Evolutionary conservation across 2,888 invertebrate genomes (phyloP).

Genomic region (Macropis europaea): DNA sequence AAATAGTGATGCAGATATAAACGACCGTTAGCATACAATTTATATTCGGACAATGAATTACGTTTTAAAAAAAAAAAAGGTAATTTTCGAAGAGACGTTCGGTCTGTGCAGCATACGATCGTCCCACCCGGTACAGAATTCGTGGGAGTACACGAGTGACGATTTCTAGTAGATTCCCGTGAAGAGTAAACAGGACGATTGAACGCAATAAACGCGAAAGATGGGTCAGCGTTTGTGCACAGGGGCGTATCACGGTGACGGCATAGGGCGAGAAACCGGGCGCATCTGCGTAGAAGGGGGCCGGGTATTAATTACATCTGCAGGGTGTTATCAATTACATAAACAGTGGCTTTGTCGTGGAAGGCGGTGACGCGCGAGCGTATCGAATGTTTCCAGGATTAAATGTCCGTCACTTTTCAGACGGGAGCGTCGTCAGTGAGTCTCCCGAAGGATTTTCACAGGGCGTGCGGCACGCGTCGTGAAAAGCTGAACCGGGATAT

Average conservation of each 20-base stretch:
- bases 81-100: too few relatives aligned
- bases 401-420: constrained; percentile 16
- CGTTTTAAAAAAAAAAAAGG: too few relatives aligned
- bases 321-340: constrained; percentile 41
- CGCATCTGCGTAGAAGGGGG: too few relatives aligned
- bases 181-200: constrained; percentile 24
- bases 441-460: too few relatives aligned
- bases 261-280: background rate
- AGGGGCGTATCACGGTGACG: background rate
- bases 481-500: constrained; percentile 38
- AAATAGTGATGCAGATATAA: too few relatives aligned
- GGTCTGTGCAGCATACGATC: too few relatives aligned
- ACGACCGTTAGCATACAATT: too few relatives aligned
- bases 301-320: constrained; percentile 36
- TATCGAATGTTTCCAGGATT: constrained; percentile 46
- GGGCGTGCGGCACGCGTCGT: too few relatives aligned
- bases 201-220: constrained; percentile 7
- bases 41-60: too few relatives aligned
- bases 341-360: constrained; percentile 28
- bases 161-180: background rate
- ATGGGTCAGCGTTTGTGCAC: constrained; percentile 11
- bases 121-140: too few relatives aligned
- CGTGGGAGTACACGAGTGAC: background rate
- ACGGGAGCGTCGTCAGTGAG: too few relatives aligned
- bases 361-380: constrained; percentile 20